Conservation (phyloP, 1,140 invertebrate genomes). For the Apis florea region DNA sequence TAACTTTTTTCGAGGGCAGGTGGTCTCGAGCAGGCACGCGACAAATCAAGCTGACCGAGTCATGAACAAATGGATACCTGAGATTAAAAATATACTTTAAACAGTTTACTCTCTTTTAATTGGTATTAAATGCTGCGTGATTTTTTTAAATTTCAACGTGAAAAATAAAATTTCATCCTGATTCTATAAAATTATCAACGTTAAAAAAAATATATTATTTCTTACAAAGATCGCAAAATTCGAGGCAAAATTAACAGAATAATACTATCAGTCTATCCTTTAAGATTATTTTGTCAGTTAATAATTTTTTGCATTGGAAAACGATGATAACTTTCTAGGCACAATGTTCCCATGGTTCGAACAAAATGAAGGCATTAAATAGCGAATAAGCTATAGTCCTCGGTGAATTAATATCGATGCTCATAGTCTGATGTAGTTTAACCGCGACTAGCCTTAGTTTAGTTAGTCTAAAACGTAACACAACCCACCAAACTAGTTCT, state of each 20-base stretch:
- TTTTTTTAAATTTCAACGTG: neutral
- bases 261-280: too few relatives aligned
- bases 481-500: constrained; percentile 79
- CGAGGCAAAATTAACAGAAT: neutral
- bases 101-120: neutral
- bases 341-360: neutral
- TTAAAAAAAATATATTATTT: neutral
- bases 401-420: constrained; percentile 35
- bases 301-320: too few relatives aligned
- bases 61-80: constrained; percentile 37
- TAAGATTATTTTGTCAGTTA: neutral
- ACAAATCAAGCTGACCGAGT: constrained; percentile 73
- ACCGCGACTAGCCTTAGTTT: constrained; percentile 56
- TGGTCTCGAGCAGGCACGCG: constrained; percentile 72
- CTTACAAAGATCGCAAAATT: neutral
- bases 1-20: constrained; percentile 74
- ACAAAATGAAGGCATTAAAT: neutral
- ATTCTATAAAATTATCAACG: neutral
- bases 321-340: neutral
- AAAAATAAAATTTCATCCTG: neutral
- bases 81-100: constrained; percentile 50
- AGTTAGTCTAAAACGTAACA: constrained; percentile 70
- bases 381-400: neutral
- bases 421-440: constrained; percentile 43
- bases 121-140: too few relatives aligned